phyloP scores from a whole-genome alignment of 2,888 invertebrate species.

The Drosophila infuscata region DNA sequence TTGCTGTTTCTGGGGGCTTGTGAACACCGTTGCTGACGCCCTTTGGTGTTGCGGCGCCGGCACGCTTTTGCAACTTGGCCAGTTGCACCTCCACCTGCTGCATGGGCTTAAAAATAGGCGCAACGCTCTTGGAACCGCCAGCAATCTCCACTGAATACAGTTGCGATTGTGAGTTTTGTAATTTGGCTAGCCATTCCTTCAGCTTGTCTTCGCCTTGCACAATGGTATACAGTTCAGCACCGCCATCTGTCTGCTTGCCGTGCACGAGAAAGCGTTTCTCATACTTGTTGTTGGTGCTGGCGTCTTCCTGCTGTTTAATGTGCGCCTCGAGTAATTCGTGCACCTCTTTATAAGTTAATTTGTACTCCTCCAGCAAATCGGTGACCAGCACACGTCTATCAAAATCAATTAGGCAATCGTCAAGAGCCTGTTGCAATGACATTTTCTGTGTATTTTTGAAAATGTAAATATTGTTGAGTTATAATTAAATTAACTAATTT shows the following conservation, averaged over 20 bases:
- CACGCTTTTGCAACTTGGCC: conserved; percentile 53
- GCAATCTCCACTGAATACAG: conserved; percentile 81
- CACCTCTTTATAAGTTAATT: conserved; percentile 74
- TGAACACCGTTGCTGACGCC: conserved; percentile 49
- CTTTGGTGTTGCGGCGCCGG: conserved; percentile 10
- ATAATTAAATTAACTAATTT: not conserved
- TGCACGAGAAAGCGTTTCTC: conserved; percentile 73
- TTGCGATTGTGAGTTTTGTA: conserved; percentile 69
- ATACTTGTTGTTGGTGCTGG: conserved; percentile 70
- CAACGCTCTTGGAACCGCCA: conserved; percentile 80
- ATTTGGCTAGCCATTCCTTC: conserved; percentile 68
- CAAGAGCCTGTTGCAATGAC: conserved; percentile 72
- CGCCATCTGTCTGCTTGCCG: conserved; percentile 30
- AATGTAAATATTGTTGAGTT: not conserved
- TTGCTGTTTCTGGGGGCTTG: conserved; percentile 1
- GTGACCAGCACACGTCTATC: conserved; percentile 81
- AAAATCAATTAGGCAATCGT: conserved; percentile 81
- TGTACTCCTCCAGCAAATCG: conserved; percentile 81
- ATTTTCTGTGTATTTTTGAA: conserved; percentile 31
- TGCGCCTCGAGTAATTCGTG: conserved; percentile 66
- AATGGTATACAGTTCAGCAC: conserved; percentile 73
- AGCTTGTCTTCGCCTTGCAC: conserved; percentile 76
- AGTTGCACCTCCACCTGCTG: conserved; percentile 64
- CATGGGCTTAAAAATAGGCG: conserved; percentile 78
- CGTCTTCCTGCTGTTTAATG: conserved; percentile 69